Percentiles rank a stretch among this genome's conserved stretches.
These are phyloP conservation scores for Rhinopomastus cyanomelas DNA, from an alignment of 2,113 vertebrate genomes.

Conservation along the genomic window DNA sequence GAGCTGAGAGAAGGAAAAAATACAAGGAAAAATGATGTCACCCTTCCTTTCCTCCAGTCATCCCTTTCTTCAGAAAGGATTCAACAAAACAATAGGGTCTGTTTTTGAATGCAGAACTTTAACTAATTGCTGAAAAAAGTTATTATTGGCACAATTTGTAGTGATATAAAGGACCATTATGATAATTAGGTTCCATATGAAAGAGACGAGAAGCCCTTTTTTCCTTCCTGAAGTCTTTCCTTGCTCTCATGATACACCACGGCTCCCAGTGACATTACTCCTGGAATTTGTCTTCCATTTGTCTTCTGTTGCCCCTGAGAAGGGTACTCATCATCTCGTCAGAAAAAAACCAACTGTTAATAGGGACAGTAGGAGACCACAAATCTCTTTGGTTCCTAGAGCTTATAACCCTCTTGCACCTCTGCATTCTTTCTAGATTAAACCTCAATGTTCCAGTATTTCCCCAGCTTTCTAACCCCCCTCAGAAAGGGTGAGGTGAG, in stretches of 20 bases:
- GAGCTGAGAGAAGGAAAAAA: not conserved
- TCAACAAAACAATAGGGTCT: not conserved
- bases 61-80: not conserved
- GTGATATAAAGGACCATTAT: not conserved
- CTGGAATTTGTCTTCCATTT: not conserved
- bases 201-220: not conserved
- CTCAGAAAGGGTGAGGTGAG: not conserved
- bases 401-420: not conserved
- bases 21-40: not conserved
- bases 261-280: not conserved
- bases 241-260: not conserved
- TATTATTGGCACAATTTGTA: not conserved
- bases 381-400: not conserved
- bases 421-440: constrained; percentile 13
- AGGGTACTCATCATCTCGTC: not conserved
- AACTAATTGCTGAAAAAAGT: not conserved
- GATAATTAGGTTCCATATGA: not conserved
- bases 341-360: not conserved
- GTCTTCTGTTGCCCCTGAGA: not conserved
- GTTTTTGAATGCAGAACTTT: not conserved
- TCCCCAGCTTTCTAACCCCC: not conserved
- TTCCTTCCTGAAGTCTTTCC: not conserved
- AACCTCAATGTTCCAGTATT: not conserved
- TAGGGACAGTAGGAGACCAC: not conserved
- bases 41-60: not conserved